Evolutionary conservation across 1,140 invertebrate species (phyloP).

Genomic region (Neomicropteryx cornuta): DNA sequence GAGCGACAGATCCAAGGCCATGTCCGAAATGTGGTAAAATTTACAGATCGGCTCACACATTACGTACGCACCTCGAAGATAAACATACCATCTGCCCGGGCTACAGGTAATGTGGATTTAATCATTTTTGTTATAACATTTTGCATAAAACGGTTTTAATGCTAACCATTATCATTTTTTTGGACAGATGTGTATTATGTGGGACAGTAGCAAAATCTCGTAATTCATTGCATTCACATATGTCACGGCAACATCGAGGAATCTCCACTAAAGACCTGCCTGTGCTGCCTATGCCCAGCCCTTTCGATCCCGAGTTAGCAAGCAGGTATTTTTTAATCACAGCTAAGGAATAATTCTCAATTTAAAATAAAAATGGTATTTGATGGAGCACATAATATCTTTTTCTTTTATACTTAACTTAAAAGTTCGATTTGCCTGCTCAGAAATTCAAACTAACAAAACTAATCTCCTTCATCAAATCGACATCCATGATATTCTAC

Average conservation of each 20-base stretch:
- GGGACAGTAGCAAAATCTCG: conserved; percentile 85
- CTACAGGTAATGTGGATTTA: conserved; percentile 55
- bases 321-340: conserved; percentile 47
- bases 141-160: too few species aligned
- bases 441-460: too few species aligned
- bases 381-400: too few species aligned
- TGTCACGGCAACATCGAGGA: conserved; percentile 82
- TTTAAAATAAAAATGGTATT: too few species aligned
- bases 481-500: too few species aligned
- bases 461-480: too few species aligned
- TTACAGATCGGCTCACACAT: conserved; percentile 80
- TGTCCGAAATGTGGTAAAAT: conserved; percentile 91
- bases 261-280: conserved; percentile 87
- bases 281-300: conserved; percentile 80
- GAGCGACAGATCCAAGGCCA: conserved; percentile 80
- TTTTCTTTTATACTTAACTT: too few species aligned
- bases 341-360: too few species aligned
- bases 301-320: conserved; percentile 80
- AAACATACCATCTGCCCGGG: conserved; percentile 88
- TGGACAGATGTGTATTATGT: conserved; percentile 68
- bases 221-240: conserved; percentile 84
- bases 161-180: conserved; percentile 1
- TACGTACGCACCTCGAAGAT: conserved; percentile 82
- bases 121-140: too few species aligned
- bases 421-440: too few species aligned